Base-by-base conservation (phyloP, 2,797 vertebrate genomes). In the Channallabes apus region DNA sequence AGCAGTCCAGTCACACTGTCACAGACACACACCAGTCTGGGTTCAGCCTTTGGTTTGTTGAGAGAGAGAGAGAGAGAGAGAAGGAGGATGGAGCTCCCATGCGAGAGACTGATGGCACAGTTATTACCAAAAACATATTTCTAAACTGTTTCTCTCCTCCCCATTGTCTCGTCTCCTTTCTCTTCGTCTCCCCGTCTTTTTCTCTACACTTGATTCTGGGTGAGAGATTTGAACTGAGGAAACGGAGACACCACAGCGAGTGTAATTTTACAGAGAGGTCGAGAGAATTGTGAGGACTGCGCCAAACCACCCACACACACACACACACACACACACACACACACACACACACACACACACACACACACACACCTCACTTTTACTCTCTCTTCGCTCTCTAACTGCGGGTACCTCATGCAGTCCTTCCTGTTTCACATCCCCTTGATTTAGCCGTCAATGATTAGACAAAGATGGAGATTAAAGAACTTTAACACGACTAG, bases 261-360 rank as follows among this genome's bases (percentile, higher is more conserved):
- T 2, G 9, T 62, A 83, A 58, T 56, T 82, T 56, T 15, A 64
- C 17, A 0, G 6, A 61, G 24, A 38, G 4, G 72, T 56, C 3
- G 61, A 72, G 32, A 67, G 56, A 83, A 59, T 62, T 20, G 54
- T 61, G 67, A n/a, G 27, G 80, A 68, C 64, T 81, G 80, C 64
- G 64, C 80, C 80, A 81, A 68, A 68, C 56, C 58, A 79, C 77
- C 77, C 24, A 20, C 80, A 64, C 27, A 46, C 78, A 51, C 5
- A 65, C 61, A 4, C 20, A 7, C 59, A 29, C 22, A 38, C 73
- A 29, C 46, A 27, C 22, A 51, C 20, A 71, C 35, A 71, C 35
- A 41, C 68, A 71, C 68, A 11, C 35, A 72, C 71, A 73, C 20
- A 71, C 35, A 71, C 35, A 41, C 68, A 71, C 68, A 11, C 35